A percentile compares a stretch with the other conserved stretches of the same genome.
Evolutionary conservation across 2,113 vertebrate genomes (phyloP).

Genomic region (Piaya cayana): DNA sequence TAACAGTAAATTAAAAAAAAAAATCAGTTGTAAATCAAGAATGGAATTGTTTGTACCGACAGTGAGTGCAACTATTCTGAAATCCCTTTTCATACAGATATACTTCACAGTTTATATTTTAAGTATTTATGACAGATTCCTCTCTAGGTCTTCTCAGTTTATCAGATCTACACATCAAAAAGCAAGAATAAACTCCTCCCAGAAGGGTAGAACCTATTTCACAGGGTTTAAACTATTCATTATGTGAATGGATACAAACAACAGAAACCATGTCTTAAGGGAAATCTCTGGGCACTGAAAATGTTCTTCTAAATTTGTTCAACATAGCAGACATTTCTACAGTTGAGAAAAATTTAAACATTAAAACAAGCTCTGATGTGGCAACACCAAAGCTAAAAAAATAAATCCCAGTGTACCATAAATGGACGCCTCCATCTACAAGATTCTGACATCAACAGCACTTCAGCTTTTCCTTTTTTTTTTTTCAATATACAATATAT

Average conservation of each 20-base stretch:
- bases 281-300: conserved; percentile 14
- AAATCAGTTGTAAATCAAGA: background rate
- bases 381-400: background rate
- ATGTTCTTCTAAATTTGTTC: conserved; percentile 32
- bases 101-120: background rate
- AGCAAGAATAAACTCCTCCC: conserved; percentile 20
- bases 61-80: background rate
- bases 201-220: background rate
- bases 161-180: conserved; percentile 37
- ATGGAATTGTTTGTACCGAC: background rate
- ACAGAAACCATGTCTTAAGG: conserved; percentile 19
- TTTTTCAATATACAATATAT: background rate
- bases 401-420: background rate
- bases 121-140: background rate
- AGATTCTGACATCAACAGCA: background rate
- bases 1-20: background rate
- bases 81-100: background rate
- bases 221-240: background rate
- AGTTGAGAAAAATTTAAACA: conserved; percentile 39
- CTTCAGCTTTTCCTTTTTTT: background rate
- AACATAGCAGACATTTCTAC: conserved; percentile 41
- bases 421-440: background rate
- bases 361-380: background rate
- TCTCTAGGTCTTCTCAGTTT: background rate
- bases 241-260: conserved; percentile 11